These are phyloP conservation scores for Gymnothorax javanicus DNA, from an alignment of 2,797 vertebrate species.

Conservation along the genomic window DNA sequence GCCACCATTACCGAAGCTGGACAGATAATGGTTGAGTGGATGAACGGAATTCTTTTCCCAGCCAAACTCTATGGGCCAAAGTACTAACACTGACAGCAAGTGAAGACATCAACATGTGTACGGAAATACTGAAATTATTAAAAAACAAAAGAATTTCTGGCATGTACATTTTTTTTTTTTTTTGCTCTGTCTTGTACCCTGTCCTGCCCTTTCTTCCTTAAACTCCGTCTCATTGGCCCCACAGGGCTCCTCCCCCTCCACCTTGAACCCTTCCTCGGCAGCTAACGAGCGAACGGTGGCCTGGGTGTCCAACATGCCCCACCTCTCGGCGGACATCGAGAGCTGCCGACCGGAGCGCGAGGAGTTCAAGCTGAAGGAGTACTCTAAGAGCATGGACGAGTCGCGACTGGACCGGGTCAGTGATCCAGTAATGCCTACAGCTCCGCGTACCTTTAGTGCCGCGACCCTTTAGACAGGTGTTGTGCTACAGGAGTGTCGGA, in stretches of 20 bases:
- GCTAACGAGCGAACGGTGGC: constrained; percentile 92
- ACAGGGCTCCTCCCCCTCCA: constrained; percentile 82
- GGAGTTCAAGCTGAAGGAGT: constrained; percentile 92
- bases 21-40: background rate
- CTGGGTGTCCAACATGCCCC: constrained; percentile 98
- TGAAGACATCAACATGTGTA: no score
- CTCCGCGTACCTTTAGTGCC: no score
- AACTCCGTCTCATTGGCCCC: background rate
- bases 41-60: background rate
- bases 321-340: constrained; percentile 95
- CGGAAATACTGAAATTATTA: background rate
- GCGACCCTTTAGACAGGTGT: no score
- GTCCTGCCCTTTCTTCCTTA: background rate
- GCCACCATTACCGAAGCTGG: no score
- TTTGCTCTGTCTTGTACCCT: background rate
- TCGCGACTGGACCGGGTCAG: constrained; percentile 93
- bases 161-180: background rate
- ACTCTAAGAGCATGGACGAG: constrained; percentile 97
- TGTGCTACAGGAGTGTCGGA: no score
- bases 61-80: background rate
- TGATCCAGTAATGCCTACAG: background rate
- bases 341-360: constrained; percentile 91
- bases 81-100: no score
- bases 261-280: constrained; percentile 81
- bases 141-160: background rate